Evolutionary conservation across 2,797 vertebrate species (phyloP).

Genomic region (Lithobates sylvaticus): DNA sequence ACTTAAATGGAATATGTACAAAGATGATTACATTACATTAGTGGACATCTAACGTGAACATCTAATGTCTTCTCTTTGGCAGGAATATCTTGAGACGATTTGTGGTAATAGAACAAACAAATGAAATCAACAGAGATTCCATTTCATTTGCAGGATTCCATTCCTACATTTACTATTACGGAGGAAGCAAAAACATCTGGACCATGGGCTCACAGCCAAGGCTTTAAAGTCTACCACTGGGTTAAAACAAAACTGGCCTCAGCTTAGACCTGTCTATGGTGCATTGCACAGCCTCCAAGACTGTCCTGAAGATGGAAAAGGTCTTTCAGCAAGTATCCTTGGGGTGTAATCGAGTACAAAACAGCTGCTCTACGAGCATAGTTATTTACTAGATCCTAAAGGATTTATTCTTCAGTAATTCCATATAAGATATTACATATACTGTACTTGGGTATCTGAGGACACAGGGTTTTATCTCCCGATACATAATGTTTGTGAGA

Average conservation of each 20-base stretch:
- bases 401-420: constrained; percentile 34
- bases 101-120: constrained; percentile 71
- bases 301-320: constrained; percentile 62
- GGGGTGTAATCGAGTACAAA: constrained; percentile 71
- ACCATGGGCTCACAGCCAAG: constrained; percentile 80
- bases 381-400: constrained; percentile 15
- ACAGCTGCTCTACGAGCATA: constrained; percentile 59
- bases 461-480: neutral
- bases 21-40: constrained; percentile 70
- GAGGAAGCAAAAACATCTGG: constrained; percentile 80
- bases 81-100: constrained; percentile 64
- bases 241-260: constrained; percentile 88
- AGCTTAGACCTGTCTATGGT: constrained; percentile 86
- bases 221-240: constrained; percentile 84
- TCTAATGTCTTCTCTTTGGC: constrained; percentile 67
- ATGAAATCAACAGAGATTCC: constrained; percentile 66
- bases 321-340: constrained; percentile 69
- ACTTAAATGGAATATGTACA: neutral
- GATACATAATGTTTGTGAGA: constrained; percentile 14
- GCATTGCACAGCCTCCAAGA: constrained; percentile 80
- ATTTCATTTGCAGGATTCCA: constrained; percentile 62
- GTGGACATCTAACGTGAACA: neutral
- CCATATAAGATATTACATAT: neutral
- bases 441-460: constrained; percentile 23
- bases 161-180: constrained; percentile 69